phyloP scores from a whole-genome alignment of 2,888 invertebrate species.

The Drosophila conformis region DNA sequence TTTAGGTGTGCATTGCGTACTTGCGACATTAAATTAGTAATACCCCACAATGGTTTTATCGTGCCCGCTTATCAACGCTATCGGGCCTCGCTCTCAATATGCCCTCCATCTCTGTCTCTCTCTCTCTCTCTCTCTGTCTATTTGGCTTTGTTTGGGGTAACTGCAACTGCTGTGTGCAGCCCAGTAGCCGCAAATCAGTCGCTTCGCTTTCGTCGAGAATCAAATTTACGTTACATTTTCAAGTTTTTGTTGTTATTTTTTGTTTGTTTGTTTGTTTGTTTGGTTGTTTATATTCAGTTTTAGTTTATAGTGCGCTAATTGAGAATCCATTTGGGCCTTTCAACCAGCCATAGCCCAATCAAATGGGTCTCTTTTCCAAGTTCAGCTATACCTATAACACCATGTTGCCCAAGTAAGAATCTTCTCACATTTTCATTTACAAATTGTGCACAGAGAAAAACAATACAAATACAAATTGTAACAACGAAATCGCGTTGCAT shows the following conservation, averaged over 20 bases:
- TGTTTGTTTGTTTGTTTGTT: neutral
- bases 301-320: slow-evolving; percentile 44
- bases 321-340: slow-evolving; percentile 43
- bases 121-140: neutral
- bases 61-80: slow-evolving; percentile 48
- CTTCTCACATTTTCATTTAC: slow-evolving; percentile 4
- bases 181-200: slow-evolving; percentile 43
- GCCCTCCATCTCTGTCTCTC: neutral
- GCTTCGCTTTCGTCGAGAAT: slow-evolving; percentile 26
- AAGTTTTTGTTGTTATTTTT: neutral
- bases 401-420: slow-evolving; percentile 67
- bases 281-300: neutral
- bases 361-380: slow-evolving; percentile 73
- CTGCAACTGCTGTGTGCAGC: slow-evolving; percentile 46
- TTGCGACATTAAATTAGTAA: slow-evolving; percentile 63
- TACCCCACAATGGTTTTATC: slow-evolving; percentile 58
- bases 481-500: too few relatives aligned
- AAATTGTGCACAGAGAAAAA: neutral
- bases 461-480: too few relatives aligned
- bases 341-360: slow-evolving; percentile 12
- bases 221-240: neutral
- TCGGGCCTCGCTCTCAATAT: slow-evolving; percentile 46
- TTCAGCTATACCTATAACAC: slow-evolving; percentile 67
- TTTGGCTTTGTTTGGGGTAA: slow-evolving; percentile 2
- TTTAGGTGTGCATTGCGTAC: neutral